phyloP scores from a whole-genome alignment of 2,113 vertebrate genomes.

The rabbit (Oryctolagus cuniculus) region DNA sequence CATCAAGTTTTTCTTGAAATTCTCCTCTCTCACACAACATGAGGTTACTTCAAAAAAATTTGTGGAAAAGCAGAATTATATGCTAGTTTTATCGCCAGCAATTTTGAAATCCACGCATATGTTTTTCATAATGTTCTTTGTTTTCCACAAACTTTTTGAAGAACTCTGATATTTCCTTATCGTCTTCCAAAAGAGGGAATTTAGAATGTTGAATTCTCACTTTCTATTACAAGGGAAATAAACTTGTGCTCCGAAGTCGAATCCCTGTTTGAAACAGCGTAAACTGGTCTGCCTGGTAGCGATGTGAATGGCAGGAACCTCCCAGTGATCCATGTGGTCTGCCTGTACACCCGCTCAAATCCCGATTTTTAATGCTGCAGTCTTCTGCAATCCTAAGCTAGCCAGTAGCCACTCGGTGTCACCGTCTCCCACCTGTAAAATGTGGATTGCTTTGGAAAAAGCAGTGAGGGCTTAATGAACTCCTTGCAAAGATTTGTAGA shows the following conservation, averaged over 20 bases:
- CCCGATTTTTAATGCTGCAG: background rate
- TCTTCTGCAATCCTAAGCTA: background rate
- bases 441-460: background rate
- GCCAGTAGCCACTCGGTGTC: background rate
- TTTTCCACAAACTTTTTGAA: too few relatives aligned
- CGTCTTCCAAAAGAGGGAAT: background rate
- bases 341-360: too few relatives aligned
- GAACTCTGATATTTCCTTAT: background rate
- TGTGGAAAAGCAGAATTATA: too few relatives aligned
- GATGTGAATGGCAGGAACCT: conserved; percentile 38
- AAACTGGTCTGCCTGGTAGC: conserved; percentile 78
- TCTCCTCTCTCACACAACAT: background rate
- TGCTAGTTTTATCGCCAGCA: too few relatives aligned
- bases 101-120: too few relatives aligned
- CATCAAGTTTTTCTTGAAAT: background rate
- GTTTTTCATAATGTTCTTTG: too few relatives aligned
- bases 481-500: background rate
- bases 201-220: background rate
- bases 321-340: conserved; percentile 48
- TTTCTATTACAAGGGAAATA: background rate
- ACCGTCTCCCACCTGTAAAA: background rate
- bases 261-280: conserved; percentile 76
- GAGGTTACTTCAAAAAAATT: too few relatives aligned
- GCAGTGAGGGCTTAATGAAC: background rate
- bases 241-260: conserved; percentile 74